Evolutionary conservation across 2,888 invertebrate genomes (phyloP), one percentile per base, ranked within the genome.

Genomic region (Octodonta nipae): DNA sequence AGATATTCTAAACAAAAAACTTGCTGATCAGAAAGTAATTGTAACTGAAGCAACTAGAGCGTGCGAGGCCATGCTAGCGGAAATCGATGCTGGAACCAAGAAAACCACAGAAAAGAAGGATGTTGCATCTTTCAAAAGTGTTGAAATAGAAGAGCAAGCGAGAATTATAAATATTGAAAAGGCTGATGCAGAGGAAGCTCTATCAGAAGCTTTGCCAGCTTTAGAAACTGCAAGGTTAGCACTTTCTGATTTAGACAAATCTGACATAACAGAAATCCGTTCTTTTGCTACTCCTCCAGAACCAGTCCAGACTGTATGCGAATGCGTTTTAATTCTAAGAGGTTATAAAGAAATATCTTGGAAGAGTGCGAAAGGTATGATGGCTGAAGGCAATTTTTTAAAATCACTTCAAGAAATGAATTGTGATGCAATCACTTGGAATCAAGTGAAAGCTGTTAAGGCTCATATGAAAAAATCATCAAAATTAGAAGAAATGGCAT

Each of bases 221-320:
- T 63, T 92, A 1, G 85, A 87, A 50, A 75, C 75, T 6, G 89
- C 91, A 0, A 67, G 82, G 36, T 51, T 75, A 8, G 89, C 91
- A 0, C 65, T 92, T 0, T 71, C 78, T 0, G 84, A 87, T 43
- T 64, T 92, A 26, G 86, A 89, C 30, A 89, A 89, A 61, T 73
- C 78, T 1, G 91, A 91, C 50, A 89, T 92, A 45, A 88, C 88
- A 13, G 89, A 92, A 65, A 89, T 91, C 43, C 65, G 89, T 47
- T 88, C 88, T 0, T 89, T 91, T 53, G 84, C 87, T 5, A 88
- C 87, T 1, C 91, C 91, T 0, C 89, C 89, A 0, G 83, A 86
- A 46, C 78, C 86, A 8, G 89, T 91, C 14, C 88, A 89, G 66
- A 69, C 79, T 1, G 83, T 92, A 1, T 86, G 86, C 54, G 91